Evolutionary conservation across 2,113 vertebrate species (phyloP).

Genomic region (Brachypodius melanocephalos): DNA sequence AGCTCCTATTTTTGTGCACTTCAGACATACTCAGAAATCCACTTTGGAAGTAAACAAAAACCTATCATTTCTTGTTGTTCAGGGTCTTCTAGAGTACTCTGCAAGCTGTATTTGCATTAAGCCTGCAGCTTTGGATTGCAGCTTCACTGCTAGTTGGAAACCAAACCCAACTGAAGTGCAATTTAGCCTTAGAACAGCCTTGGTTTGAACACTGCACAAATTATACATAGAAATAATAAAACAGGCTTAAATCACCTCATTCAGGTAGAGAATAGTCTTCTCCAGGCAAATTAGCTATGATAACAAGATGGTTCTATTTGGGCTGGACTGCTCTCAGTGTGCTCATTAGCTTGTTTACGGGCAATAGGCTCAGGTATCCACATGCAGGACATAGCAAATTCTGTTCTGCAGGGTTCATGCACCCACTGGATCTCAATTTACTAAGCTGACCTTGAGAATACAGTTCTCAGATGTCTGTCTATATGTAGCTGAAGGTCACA

Average conservation of each 20-base stretch:
- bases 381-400: neutral
- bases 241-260: neutral
- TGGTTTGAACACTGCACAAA: neutral
- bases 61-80: neutral
- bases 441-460: neutral
- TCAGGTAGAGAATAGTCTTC: neutral
- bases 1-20: neutral
- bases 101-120: neutral
- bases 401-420: neutral
- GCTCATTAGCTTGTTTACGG: neutral
- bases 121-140: neutral
- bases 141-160: neutral
- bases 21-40: neutral
- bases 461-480: neutral
- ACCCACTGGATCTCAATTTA: neutral
- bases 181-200: neutral
- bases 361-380: neutral
- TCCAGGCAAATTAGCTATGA: neutral
- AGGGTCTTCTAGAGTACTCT: neutral
- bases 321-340: neutral
- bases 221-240: neutral
- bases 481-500: neutral
- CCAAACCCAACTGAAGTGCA: neutral
- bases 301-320: neutral
- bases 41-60: neutral